Percentiles rank a stretch among this genome's conserved stretches.
These are phyloP conservation scores for Montipora foliosa DNA, from an alignment of 64 coral and sea anemone genomes.

Conservation along the genomic window DNA sequence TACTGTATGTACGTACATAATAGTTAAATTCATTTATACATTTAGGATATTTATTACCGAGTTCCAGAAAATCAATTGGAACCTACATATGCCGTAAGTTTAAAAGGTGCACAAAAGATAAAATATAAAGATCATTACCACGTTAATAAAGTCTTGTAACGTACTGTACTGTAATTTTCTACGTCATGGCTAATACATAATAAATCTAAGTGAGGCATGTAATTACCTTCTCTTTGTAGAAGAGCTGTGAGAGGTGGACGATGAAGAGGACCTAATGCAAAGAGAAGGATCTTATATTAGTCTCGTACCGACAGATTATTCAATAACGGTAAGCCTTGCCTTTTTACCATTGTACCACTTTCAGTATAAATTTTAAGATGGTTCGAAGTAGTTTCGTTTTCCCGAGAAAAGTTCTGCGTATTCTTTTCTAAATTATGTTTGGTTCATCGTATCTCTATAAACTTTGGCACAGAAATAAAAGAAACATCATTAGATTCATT, in stretches of 20 bases:
- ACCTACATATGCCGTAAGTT: not conserved
- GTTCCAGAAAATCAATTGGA: slow-evolving; percentile 1
- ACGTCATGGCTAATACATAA: not conserved
- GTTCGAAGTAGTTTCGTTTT: too few species aligned
- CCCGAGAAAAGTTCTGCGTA: too few species aligned
- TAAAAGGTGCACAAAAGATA: not conserved
- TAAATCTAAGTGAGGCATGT: not conserved
- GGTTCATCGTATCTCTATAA: not conserved
- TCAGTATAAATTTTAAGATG: too few species aligned
- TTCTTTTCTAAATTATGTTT: too few species aligned
- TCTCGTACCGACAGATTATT: not conserved
- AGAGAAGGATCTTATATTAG: not conserved
- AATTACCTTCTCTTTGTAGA: not conserved
- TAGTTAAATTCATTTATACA: not conserved
- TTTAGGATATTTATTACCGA: not conserved
- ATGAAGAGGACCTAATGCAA: slow-evolving; percentile 1
- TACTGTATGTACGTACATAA: slow-evolving; percentile 7
- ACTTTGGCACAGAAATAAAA: not conserved
- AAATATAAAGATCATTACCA: not conserved
- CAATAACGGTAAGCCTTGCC: too few species aligned
- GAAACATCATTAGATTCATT: too few species aligned
- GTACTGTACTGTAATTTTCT: not conserved
- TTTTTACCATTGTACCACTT: too few species aligned
- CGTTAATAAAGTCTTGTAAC: not conserved
- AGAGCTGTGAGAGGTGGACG: not conserved